Conservation (phyloP, 2,888 invertebrate genomes). For the Lampropteryx suffumata region DNA sequence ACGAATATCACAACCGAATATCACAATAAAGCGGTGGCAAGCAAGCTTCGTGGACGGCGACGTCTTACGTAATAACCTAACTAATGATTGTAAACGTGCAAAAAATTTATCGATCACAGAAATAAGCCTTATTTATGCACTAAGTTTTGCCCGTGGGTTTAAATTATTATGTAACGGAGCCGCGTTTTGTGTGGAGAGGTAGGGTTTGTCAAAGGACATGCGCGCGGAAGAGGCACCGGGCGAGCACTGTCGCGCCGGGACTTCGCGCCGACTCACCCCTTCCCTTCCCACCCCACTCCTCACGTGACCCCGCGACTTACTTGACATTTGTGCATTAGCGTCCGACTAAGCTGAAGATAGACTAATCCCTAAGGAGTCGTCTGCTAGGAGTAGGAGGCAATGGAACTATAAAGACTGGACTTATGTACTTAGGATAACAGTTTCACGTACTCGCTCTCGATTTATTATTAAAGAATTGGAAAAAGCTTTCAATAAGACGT, state of each 20-base stretch:
- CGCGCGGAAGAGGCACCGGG: constrained; percentile 71
- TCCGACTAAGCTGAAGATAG: constrained; percentile 43
- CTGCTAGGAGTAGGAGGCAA: constrained; percentile 16
- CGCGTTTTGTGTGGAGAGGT: constrained; percentile 62
- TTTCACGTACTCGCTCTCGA: background rate
- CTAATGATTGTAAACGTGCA: constrained; percentile 75
- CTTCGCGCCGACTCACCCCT: constrained; percentile 42
- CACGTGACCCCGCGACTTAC: constrained; percentile 32
- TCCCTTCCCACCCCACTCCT: constrained; percentile 28
- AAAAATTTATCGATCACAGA: constrained; percentile 78
- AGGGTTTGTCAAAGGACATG: constrained; percentile 65
- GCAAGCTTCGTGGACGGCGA: constrained; percentile 82
- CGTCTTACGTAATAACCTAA: constrained; percentile 79
- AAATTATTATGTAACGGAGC: constrained; percentile 75
- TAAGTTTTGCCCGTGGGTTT: constrained; percentile 60
- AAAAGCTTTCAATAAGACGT: constrained; percentile 6
- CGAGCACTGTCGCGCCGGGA: constrained; percentile 68
- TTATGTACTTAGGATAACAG: constrained; percentile 8
- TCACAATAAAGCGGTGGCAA: constrained; percentile 79
- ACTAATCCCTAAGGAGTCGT: constrained; percentile 27
- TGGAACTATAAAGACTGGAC: constrained; percentile 17
- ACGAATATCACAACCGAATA: constrained; percentile 79
- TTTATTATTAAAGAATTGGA: background rate
- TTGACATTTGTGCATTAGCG: constrained; percentile 50
- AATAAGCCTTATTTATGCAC: constrained; percentile 72